Evolutionary conservation across 2,113 vertebrate genomes (phyloP).

Genomic region (Leptocoma aspasia): DNA sequence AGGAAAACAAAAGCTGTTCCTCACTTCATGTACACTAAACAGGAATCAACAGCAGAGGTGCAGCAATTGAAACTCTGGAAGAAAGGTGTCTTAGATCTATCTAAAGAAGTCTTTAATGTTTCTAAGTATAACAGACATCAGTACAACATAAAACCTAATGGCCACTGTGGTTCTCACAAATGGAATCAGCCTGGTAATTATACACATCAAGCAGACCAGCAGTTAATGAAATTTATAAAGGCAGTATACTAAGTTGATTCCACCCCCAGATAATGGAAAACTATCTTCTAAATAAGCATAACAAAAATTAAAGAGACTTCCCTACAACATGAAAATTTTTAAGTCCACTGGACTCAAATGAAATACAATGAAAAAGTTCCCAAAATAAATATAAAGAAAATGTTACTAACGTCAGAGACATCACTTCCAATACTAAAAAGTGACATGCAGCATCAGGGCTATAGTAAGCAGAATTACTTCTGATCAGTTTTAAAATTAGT

Average conservation of each 20-base stretch:
- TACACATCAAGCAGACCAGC: background rate
- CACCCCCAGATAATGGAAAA: background rate
- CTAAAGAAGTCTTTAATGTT: background rate
- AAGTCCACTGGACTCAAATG: background rate
- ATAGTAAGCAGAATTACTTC: background rate
- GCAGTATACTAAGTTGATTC: background rate
- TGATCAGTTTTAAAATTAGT: background rate
- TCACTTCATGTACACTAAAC: background rate
- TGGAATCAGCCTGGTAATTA: background rate
- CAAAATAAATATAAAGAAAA: background rate
- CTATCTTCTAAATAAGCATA: background rate
- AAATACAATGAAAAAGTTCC: background rate
- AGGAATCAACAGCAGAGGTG: background rate
- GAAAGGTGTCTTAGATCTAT: background rate
- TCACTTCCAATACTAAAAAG: background rate
- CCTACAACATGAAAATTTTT: background rate
- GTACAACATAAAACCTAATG: background rate
- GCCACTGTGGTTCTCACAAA: background rate
- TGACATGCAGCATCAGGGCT: background rate
- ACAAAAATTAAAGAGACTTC: background rate
- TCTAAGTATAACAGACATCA: background rate
- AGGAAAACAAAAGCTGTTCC: background rate
- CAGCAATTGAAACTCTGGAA: background rate
- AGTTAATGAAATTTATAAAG: background rate
- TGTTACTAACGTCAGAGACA: background rate